phyloP scores from a whole-genome alignment of 2,888 invertebrate species.

The Scaptomyza parva region DNA sequence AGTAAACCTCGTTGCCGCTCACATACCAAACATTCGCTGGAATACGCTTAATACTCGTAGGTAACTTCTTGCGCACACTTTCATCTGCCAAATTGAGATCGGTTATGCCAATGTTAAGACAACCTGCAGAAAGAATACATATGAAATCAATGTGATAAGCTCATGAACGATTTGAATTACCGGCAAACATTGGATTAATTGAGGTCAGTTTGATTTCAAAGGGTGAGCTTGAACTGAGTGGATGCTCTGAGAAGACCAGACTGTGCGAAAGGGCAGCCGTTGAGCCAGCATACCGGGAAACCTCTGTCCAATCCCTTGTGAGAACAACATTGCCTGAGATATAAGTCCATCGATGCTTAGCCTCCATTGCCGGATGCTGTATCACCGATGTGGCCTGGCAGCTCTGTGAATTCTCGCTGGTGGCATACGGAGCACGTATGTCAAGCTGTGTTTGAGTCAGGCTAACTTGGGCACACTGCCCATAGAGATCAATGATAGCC shows the following conservation, averaged over 20 bases:
- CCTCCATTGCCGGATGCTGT: conserved; percentile 86
- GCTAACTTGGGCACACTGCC: conserved; percentile 96
- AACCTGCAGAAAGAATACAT: conserved; percentile 86
- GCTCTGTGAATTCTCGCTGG: conserved; percentile 86
- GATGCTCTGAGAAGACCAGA: conserved; percentile 84
- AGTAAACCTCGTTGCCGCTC: conserved; percentile 88
- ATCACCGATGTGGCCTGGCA: conserved; percentile 87
- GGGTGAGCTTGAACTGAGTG: conserved; percentile 83
- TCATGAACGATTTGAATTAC: conserved; percentile 49
- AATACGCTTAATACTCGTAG: conserved; percentile 88
- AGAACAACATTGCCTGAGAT: conserved; percentile 84
- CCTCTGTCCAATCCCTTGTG: conserved; percentile 84
- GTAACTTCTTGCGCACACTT: conserved; percentile 88
- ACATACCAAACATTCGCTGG: conserved; percentile 87
- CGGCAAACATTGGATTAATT: conserved; percentile 84
- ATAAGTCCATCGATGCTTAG: conserved; percentile 85
- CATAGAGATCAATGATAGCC: conserved; percentile 97
- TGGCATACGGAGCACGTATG: conserved; percentile 84
- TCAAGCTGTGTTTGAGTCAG: conserved; percentile 81
- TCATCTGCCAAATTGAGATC: conserved; percentile 88
- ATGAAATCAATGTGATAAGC: neutral
- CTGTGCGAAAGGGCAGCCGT: conserved; percentile 83
- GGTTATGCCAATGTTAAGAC: conserved; percentile 92
- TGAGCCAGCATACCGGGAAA: conserved; percentile 81
- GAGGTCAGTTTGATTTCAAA: conserved; percentile 84